A percentile compares a stretch with the other conserved stretches of the same genome.
These are phyloP conservation scores for Anagyrus pseudococci DNA, from an alignment of 2,888 invertebrate genomes.

Conservation along the genomic window DNA sequence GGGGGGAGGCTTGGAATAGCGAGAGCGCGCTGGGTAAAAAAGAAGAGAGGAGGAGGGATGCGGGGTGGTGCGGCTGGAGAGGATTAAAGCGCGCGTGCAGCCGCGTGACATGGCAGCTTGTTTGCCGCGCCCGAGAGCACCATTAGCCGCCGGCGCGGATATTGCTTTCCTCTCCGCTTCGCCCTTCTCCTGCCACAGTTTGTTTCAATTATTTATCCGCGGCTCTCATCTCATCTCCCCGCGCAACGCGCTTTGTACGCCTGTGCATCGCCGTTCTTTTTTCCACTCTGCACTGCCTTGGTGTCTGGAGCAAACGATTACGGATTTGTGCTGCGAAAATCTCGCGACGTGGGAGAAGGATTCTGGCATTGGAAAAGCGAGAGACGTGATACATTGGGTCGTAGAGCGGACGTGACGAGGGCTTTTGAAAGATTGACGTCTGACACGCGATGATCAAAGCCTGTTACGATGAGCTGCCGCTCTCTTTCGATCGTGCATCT, in stretches of 20 bases:
- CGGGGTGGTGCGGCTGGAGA: constrained; percentile 14
- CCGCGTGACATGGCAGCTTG: constrained; percentile 47
- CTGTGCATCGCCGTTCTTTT: not conserved
- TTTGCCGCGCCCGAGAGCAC: constrained; percentile 49
- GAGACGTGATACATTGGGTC: constrained; percentile 32
- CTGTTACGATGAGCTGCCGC: constrained; percentile 20
- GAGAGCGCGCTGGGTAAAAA: constrained; percentile 12
- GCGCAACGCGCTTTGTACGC: not conserved
- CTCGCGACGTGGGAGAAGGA: not conserved
- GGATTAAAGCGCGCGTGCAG: constrained; percentile 8
- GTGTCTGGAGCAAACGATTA: not conserved
- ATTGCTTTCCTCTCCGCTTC: constrained; percentile 52
- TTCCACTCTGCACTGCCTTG: not conserved
- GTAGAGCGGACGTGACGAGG: constrained; percentile 36
- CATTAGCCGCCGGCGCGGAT: constrained; percentile 54
- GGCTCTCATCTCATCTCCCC: constrained; percentile 39
- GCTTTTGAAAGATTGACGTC: constrained; percentile 24
- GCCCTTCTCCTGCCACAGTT: constrained; percentile 50
- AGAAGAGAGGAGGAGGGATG: too few species aligned
- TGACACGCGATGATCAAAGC: constrained; percentile 29
- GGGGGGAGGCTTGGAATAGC: not conserved
- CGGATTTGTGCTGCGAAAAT: constrained; percentile 6
- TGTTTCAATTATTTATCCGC: constrained; percentile 57
- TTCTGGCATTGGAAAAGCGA: not conserved
- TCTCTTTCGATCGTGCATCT: constrained; percentile 18